These are phyloP conservation scores for Butastur rufipennis DNA, from an alignment of 2,113 vertebrate genomes.

Conservation along the genomic window DNA sequence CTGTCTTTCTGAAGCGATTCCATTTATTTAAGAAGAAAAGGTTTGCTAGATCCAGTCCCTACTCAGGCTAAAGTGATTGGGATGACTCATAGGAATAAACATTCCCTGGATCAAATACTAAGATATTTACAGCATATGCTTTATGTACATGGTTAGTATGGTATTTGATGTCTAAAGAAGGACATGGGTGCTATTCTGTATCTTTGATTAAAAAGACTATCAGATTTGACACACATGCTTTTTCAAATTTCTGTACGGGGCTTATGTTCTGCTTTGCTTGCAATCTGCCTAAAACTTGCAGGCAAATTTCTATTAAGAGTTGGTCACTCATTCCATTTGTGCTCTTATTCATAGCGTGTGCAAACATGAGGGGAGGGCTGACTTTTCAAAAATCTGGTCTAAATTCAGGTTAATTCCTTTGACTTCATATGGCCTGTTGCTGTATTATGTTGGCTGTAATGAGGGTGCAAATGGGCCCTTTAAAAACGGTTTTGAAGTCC, in stretches of 20 bases:
- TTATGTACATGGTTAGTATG: neutral
- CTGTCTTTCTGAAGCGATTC: neutral
- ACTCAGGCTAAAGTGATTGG: constrained; percentile 12
- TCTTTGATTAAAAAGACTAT: neutral
- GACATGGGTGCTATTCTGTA: neutral
- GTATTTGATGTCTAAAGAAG: neutral
- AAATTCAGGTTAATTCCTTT: neutral
- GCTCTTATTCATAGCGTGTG: neutral
- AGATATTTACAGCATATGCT: constrained; percentile 37
- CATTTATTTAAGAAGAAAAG: neutral
- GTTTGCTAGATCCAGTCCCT: neutral
- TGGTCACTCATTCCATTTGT: neutral
- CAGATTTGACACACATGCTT: neutral
- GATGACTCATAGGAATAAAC: constrained; percentile 38
- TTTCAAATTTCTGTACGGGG: neutral
- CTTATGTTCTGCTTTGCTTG: neutral
- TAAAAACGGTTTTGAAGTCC: neutral
- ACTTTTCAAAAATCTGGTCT: neutral
- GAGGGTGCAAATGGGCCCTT: neutral
- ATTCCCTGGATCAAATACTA: constrained; percentile 10
- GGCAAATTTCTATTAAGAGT: neutral
- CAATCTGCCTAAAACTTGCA: neutral
- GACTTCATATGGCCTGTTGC: neutral
- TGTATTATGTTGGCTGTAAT: neutral
- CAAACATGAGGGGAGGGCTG: neutral